Evolutionary conservation across 2,797 vertebrate species (phyloP).

Genomic region (Sebastes taczanowskii): DNA sequence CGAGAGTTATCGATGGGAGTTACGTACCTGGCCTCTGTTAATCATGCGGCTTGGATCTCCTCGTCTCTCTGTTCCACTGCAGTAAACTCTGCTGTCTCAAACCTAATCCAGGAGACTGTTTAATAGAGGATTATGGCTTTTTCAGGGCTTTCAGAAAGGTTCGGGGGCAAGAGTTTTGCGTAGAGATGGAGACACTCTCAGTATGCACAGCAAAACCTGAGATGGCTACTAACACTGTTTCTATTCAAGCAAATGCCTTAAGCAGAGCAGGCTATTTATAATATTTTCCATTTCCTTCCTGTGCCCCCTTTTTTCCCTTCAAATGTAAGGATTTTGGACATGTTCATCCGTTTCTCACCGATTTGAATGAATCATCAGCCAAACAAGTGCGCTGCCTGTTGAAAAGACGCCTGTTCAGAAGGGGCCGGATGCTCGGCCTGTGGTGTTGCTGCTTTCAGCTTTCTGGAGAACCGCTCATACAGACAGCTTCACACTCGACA

Average conservation of each 20-base stretch:
- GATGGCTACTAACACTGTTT: background rate
- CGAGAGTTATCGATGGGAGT: conserved; percentile 45
- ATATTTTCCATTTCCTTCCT: background rate
- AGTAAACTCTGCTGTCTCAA: background rate
- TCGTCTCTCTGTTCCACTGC: conserved; percentile 5
- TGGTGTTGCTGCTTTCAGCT: no score
- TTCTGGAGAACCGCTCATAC: no score
- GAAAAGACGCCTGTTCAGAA: no score
- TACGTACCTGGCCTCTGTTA: conserved; percentile 48
- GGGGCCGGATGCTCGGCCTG: no score
- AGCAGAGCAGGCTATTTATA: background rate
- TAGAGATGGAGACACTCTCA: background rate
- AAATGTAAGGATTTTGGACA: background rate
- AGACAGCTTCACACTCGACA: no score
- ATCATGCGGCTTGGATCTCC: background rate
- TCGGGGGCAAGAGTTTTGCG: background rate
- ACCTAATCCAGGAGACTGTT: conserved; percentile 6
- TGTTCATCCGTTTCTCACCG: background rate
- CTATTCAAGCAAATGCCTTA: background rate
- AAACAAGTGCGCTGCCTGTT: no score
- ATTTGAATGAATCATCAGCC: background rate
- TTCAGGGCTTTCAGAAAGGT: background rate
- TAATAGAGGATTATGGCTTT: background rate
- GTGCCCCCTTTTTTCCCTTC: background rate
- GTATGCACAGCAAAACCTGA: background rate